phyloP scores from a whole-genome alignment of 92 coral and sea anemone species.

The Ricordea florida region DNA sequence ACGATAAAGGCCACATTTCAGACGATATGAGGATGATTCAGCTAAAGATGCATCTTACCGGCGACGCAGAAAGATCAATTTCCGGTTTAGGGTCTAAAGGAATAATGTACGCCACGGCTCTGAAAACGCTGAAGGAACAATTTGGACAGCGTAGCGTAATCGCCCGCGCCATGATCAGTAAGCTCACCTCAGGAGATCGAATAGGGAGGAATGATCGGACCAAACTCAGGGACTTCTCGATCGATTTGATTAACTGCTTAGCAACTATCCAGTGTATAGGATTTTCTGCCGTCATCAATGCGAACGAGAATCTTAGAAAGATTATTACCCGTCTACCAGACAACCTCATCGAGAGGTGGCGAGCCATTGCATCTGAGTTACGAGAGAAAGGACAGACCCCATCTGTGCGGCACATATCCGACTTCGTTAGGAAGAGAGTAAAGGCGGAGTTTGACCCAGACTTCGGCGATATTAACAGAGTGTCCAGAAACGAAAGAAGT shows the following conservation, averaged over 20 bases:
- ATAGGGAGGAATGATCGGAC: slow-evolving; percentile 15
- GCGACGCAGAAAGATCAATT: slow-evolving; percentile 33
- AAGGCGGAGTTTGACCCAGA: slow-evolving; percentile 57
- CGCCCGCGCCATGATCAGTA: slow-evolving; percentile 30
- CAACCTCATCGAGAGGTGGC: slow-evolving; percentile 28
- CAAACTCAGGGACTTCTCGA: slow-evolving; percentile 27
- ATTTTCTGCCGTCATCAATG: slow-evolving; percentile 45
- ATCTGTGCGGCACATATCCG: slow-evolving; percentile 25
- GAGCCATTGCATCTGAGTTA: slow-evolving; percentile 14
- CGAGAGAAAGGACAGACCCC: slow-evolving; percentile 28
- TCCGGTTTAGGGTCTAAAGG: slow-evolving; percentile 57
- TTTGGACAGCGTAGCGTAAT: slow-evolving; percentile 49
- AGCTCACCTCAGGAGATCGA: slow-evolving; percentile 11
- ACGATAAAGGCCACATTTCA: slow-evolving; percentile 38
- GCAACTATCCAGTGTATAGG: slow-evolving; percentile 29
- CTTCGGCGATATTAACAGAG: slow-evolving; percentile 36
- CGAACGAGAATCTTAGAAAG: slow-evolving; percentile 37
- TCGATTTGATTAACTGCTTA: slow-evolving; percentile 45
- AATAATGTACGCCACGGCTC: slow-evolving; percentile 45
- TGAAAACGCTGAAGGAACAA: slow-evolving; percentile 43
- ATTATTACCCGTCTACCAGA: slow-evolving; percentile 17
- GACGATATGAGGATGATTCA: slow-evolving; percentile 51
- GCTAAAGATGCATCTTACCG: slow-evolving; percentile 46
- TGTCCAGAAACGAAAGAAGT: background rate
- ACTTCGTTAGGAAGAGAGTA: slow-evolving; percentile 24